Evolutionary conservation across 37 sponge, comb jelly and placozoan genomes (phyloP), one percentile per base, ranked within the genome.

Genomic region (Petrosia ficiformis): DNA sequence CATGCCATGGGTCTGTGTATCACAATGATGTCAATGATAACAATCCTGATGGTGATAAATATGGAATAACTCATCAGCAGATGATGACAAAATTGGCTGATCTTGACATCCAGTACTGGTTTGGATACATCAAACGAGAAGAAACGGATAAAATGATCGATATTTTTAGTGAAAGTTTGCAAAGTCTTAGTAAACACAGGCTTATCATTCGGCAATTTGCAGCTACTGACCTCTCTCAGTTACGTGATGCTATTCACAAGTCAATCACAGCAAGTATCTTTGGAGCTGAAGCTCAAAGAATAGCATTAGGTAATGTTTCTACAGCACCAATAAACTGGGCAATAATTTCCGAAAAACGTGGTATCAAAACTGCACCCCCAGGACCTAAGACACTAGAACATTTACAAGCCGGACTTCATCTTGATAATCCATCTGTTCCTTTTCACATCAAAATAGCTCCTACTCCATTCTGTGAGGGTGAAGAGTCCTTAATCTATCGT

Each of bases 71-170:
- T 31, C 91, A 90, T 63, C 75, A 85, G 36, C 35, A 19, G 11
- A 90, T 90, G 86, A 90, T 90, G 91, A 19, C 37, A 58, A 22
- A 82, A 22, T 78, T 85, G 2, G 74, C 54, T 21, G 19, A 30
- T 3, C 70, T 69, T 37, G 69, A 90, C 30, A 72, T 90, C 0
- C 80, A 90, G 56, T 90, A 90, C 48, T 90, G 86, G 86, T 90
- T 90, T 77, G 91, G 86, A 10, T 86, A 86, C 79, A 82, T 90
- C 76, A 60, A 85, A 32, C 76, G 63, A 32, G 19, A 33, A 3
- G 10, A 38, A 48, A 90, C 91, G 4, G 91, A 85, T 58, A 72
- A 90, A 65, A 90, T 90, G 91, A 90, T 90, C 59, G 24, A 58
- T 29, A 41, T 90, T 4, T 90, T 90, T 75, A 90, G 82, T 74